Evolutionary conservation across 2,113 vertebrate genomes (phyloP), one percentile per base, ranked within the genome.

Genomic region (Leucopsar rothschildi): DNA sequence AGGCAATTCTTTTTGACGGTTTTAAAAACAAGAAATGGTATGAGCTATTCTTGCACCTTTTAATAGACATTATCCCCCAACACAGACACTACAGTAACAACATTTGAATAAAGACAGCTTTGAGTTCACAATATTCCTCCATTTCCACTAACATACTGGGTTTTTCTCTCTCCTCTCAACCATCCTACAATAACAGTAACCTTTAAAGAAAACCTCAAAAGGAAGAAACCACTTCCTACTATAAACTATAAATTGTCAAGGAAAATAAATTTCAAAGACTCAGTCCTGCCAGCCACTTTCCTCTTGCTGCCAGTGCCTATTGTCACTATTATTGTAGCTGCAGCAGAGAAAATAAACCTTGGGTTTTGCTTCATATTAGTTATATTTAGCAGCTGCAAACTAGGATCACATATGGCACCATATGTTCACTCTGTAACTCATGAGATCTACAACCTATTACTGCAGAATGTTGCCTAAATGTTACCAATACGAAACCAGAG

Each of bases 371-470:
- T 77, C 60, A 47, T 20, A 47, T 65, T 80, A 85, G 77, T 84
- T 85, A 84, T 59, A 90, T 53, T 90, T 88, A 88, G 80, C 82
- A 94, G 59, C 88, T 93, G 82, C 82, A 83, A 94, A 83, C 27
- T 28, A 45, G 39, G 33, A 83, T 57, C 42, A 56, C 70, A 61
- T 65, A 80, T 15, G 28, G 70, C 66, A 93, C 78, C 85, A 40
- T 55, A 55, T 80, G 82, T 61, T 86, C 86, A 77, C 24, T 39
- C 68, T 83, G 45, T 79, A 57, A 77, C 39, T 28, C 70, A 40
- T 6, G 47, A 50, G 42, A 89, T 55, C 39, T 68, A 60, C 16
- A 65, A 47, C 11, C 53, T 29, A 22, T 39, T 57, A 33, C 59
- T 55, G 47, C 71, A 81, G 29, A 15, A 59, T 3, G 9, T 22